Percentiles rank a stretch among this genome's conserved stretches.
Evolutionary conservation across 2,113 vertebrate species (phyloP).

Genomic region (Pitta sordida): DNA sequence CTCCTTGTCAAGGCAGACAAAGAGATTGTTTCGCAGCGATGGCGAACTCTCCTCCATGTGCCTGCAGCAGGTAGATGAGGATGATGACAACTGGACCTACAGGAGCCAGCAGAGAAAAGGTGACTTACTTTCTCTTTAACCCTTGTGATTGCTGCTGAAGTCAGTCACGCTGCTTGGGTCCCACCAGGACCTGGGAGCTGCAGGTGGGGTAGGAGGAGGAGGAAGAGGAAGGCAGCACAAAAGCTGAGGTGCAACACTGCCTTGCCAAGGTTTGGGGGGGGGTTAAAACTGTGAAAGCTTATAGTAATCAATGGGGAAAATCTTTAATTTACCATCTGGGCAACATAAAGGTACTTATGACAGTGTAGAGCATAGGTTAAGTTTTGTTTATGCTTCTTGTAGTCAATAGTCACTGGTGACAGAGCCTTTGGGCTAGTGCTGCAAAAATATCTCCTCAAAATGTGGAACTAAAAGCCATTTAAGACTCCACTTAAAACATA

Average conservation of each 20-base stretch:
- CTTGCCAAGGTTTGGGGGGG: neutral
- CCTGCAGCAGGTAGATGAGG: conserved; percentile 69
- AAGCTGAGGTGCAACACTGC: neutral
- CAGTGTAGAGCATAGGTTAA: neutral
- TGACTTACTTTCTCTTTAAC: conserved; percentile 68
- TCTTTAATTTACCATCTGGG: neutral
- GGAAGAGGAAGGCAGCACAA: neutral
- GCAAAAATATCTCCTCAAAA: neutral
- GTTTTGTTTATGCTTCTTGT: neutral
- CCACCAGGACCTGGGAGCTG: neutral
- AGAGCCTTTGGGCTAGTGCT: neutral
- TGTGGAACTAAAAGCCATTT: neutral
- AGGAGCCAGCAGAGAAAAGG: conserved; percentile 85
- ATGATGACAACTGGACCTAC: conserved; percentile 86
- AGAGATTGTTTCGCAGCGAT: conserved; percentile 90
- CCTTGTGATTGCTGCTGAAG: neutral
- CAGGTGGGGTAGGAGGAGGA: neutral
- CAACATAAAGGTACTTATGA: neutral
- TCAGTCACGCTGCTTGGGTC: neutral
- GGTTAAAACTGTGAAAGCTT: neutral
- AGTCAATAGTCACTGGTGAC: neutral
- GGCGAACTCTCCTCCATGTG: conserved; percentile 78
- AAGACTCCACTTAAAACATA: neutral
- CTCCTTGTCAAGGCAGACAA: conserved; percentile 85
- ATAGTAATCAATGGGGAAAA: neutral